Conservation (phyloP, 2,888 invertebrate species). For the Sipunculus nudus region DNA sequence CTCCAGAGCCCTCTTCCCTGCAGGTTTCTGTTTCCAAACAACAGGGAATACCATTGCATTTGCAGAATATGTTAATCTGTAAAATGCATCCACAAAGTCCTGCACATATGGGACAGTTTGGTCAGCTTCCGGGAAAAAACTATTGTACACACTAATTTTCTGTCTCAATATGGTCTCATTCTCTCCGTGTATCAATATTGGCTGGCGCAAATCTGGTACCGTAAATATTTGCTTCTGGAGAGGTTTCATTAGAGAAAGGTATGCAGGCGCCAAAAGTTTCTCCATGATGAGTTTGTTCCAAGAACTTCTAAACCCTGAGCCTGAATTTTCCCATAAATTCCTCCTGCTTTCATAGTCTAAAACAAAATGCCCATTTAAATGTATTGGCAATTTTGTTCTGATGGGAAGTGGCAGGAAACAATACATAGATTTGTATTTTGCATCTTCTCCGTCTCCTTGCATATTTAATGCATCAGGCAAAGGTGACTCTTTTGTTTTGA, state of each 20-base stretch:
- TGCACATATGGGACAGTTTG: too few species aligned
- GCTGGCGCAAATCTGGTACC: too few species aligned
- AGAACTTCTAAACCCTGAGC: slow-evolving; percentile 22
- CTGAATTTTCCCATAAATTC: slow-evolving; percentile 43
- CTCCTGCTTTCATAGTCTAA: slow-evolving; percentile 46
- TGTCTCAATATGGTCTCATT: neutral
- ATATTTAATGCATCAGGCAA: too few species aligned
- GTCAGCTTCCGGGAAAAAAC: too few species aligned
- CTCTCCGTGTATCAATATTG: slow-evolving; percentile 23
- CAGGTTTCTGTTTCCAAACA: too few species aligned
- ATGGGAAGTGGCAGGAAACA: slow-evolving; percentile 39
- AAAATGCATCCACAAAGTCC: too few species aligned
- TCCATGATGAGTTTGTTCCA: slow-evolving; percentile 52
- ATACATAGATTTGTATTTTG: slow-evolving; percentile 25
- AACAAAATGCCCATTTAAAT: slow-evolving; percentile 57
- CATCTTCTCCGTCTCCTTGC: neutral
- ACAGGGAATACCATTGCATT: too few species aligned
- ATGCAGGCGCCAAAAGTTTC: slow-evolving; percentile 46
- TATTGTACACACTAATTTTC: too few species aligned
- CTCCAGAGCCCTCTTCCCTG: too few species aligned
- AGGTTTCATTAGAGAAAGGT: slow-evolving; percentile 27
- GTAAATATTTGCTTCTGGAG: too few species aligned
- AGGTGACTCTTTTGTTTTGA: too few species aligned
- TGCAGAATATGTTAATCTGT: too few species aligned
- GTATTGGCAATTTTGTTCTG: slow-evolving; percentile 47